A percentile compares a stretch with the other conserved stretches of the same genome.
Evolutionary conservation across 2,797 vertebrate genomes (phyloP).

Genomic region (Brotogeris chrysoptera): DNA sequence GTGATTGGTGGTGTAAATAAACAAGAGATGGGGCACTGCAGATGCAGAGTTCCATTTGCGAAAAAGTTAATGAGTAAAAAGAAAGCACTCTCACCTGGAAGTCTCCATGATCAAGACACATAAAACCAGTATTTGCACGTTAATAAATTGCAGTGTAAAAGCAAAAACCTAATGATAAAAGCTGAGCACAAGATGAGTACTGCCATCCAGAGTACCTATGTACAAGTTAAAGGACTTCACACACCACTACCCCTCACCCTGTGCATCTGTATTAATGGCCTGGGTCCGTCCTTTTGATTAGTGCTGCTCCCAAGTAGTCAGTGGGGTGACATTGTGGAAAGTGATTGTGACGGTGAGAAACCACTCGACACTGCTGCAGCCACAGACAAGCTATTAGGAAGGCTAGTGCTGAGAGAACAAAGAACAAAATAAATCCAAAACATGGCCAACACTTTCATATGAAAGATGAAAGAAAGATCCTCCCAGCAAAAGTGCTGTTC

Average conservation of each 20-base stretch:
- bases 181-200: background rate
- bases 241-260: background rate
- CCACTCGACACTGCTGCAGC: background rate
- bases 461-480: background rate
- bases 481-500: background rate
- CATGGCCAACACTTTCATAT: background rate
- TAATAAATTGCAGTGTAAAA: background rate
- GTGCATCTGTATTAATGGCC: background rate
- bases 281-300: background rate
- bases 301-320: background rate
- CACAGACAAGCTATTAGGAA: background rate
- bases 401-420: background rate
- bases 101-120: background rate
- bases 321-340: background rate
- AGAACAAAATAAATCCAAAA: background rate
- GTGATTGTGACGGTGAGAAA: background rate
- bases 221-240: background rate
- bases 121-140: background rate
- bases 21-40: background rate
- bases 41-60: background rate
- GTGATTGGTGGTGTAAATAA: conserved; percentile 16
- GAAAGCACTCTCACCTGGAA: background rate
- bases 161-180: background rate
- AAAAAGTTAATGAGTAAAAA: background rate
- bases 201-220: background rate